Conservation (phyloP, 2,797 vertebrate species). For the Bovichtus diacanthus region DNA sequence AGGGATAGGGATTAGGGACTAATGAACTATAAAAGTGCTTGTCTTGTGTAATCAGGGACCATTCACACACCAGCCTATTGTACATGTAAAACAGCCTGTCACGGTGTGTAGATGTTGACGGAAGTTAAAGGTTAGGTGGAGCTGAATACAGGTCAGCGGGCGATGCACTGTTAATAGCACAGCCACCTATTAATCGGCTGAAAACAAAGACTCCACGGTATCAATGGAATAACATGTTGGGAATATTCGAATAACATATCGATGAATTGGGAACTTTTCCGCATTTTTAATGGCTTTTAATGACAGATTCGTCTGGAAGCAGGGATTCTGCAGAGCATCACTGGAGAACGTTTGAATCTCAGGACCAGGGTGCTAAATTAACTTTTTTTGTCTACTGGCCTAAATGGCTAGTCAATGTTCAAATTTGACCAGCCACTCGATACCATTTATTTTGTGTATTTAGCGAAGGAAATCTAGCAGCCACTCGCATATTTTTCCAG, state of each 20-base stretch:
- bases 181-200: conserved; percentile 11
- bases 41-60: background rate
- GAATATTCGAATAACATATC: background rate
- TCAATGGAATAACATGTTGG: background rate
- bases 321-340: background rate
- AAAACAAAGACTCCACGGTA: conserved; percentile 31
- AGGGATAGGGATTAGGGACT: too few relatives aligned
- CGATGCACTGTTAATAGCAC: conserved; percentile 37
- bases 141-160: conserved; percentile 56
- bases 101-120: conserved; percentile 43
- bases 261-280: background rate
- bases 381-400: too few relatives aligned
- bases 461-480: too few relatives aligned
- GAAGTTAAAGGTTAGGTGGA: conserved; percentile 52
- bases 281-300: too few relatives aligned
- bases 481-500: too few relatives aligned
- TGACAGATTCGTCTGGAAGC: background rate
- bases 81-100: conserved; percentile 17
- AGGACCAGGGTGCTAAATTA: too few relatives aligned
- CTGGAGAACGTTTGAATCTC: too few relatives aligned
- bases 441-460: too few relatives aligned
- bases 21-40: background rate
- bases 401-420: too few relatives aligned
- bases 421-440: too few relatives aligned
- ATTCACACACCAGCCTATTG: conserved; percentile 3